Conservation (phyloP, 2,113 vertebrate genomes). For the Phocoena sinus region DNA sequence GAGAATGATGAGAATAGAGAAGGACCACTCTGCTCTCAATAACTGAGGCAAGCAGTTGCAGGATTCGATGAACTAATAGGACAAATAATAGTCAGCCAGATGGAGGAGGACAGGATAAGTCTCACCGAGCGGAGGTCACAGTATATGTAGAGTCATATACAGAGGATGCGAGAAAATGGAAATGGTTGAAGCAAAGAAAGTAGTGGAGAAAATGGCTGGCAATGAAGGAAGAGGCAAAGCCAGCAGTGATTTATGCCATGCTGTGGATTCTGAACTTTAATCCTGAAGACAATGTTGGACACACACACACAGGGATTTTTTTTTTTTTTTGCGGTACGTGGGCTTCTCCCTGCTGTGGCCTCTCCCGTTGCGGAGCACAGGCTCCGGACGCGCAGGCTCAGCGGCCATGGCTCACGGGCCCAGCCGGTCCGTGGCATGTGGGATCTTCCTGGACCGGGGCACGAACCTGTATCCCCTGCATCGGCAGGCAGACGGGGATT, state of each 20-base stretch:
- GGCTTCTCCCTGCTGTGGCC: too few relatives aligned
- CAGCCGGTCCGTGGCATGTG: too few relatives aligned
- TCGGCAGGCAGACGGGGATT: background rate
- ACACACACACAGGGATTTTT: too few relatives aligned
- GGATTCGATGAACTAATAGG: background rate
- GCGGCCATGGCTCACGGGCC: too few relatives aligned
- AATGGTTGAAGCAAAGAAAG: background rate
- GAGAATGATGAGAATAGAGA: background rate
- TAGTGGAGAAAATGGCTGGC: background rate
- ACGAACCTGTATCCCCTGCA: too few relatives aligned
- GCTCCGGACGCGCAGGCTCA: too few relatives aligned
- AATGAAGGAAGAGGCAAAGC: background rate
- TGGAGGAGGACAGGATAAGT: background rate
- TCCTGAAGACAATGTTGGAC: background rate
- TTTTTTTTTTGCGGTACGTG: too few relatives aligned
- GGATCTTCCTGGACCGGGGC: too few relatives aligned
- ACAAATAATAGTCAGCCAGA: background rate
- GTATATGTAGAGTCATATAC: background rate
- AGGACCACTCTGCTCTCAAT: background rate
- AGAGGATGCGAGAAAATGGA: background rate
- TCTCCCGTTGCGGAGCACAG: too few relatives aligned
- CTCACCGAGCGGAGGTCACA: background rate
- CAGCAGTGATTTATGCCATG: background rate
- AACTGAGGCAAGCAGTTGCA: background rate
- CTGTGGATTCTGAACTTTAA: background rate